Evolutionary conservation across 2,888 invertebrate genomes (phyloP).

Genomic region (Erebia epiphron): DNA sequence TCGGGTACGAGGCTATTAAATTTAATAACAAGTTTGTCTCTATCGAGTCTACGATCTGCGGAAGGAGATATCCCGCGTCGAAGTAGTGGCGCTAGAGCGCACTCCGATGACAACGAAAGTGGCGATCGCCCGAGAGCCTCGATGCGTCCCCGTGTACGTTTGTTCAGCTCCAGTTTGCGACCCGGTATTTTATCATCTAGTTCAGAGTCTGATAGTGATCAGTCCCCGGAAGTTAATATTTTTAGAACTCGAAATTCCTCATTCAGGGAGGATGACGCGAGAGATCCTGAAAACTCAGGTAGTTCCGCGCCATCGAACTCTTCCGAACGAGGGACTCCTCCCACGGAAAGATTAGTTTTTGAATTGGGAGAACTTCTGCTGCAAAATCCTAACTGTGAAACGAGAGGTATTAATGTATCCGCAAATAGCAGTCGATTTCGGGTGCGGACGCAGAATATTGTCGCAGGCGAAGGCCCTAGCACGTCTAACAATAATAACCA

Average conservation of each 20-base stretch:
- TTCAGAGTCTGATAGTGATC: slow-evolving; percentile 74
- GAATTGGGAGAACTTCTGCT: slow-evolving; percentile 53
- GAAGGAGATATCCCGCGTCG: slow-evolving; percentile 57
- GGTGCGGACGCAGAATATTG: slow-evolving; percentile 60
- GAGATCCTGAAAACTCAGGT: slow-evolving; percentile 42
- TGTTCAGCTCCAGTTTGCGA: slow-evolving; percentile 54
- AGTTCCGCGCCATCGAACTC: slow-evolving; percentile 33
- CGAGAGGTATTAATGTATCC: slow-evolving; percentile 55
- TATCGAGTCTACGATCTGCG: slow-evolving; percentile 61
- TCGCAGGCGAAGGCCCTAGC: slow-evolving; percentile 44
- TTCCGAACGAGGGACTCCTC: slow-evolving; percentile 39
- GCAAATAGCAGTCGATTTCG: slow-evolving; percentile 62
- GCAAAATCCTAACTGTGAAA: slow-evolving; percentile 45
- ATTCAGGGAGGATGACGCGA: slow-evolving; percentile 58
- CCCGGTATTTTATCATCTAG: slow-evolving; percentile 63
- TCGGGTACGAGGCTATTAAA: slow-evolving; percentile 74
- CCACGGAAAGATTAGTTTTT: slow-evolving; percentile 62
- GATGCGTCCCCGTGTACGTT: slow-evolving; percentile 52
- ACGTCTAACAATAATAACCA: slow-evolving; percentile 42
- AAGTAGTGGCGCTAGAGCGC: slow-evolving; percentile 49
- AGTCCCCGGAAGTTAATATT: slow-evolving; percentile 70
- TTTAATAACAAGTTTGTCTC: slow-evolving; percentile 74
- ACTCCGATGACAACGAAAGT: slow-evolving; percentile 58
- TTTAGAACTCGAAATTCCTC: slow-evolving; percentile 69
- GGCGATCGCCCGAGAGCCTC: slow-evolving; percentile 41